Conservation (phyloP, 1,140 invertebrate genomes). For the Rhopalosiphum maidis region DNA sequence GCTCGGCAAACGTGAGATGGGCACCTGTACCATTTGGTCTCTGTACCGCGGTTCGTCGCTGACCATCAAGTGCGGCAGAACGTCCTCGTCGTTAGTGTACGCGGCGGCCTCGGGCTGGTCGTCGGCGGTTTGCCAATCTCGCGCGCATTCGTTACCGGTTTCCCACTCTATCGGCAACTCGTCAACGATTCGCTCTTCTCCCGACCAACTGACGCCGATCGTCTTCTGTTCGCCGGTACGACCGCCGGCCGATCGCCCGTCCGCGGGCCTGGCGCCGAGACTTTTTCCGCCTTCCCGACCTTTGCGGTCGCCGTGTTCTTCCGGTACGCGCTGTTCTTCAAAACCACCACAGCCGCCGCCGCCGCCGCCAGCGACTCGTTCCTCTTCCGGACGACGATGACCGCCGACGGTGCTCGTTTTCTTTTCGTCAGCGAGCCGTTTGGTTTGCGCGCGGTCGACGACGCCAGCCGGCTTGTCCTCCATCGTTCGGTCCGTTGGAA, state of each 20-base stretch:
- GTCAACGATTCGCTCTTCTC: background rate
- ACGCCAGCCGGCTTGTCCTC: background rate
- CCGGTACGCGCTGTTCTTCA: background rate
- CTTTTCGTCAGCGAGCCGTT: background rate
- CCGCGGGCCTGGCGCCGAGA: too few relatives aligned
- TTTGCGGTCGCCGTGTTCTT: background rate
- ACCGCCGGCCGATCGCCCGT: background rate
- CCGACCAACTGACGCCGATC: background rate
- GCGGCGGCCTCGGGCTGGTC: background rate
- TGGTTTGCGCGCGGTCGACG: background rate
- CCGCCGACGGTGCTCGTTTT: background rate
- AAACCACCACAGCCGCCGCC: too few relatives aligned
- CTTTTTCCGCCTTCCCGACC: background rate
- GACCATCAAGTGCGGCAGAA: background rate
- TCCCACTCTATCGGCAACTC: background rate
- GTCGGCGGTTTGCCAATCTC: background rate
- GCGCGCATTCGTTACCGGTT: background rate
- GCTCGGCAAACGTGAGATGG: constrained; percentile 58
- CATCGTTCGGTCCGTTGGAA: background rate
- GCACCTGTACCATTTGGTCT: background rate
- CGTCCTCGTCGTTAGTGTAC: background rate
- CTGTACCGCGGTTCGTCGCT: background rate
- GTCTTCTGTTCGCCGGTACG: background rate
- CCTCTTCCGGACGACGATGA: background rate
- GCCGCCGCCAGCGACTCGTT: background rate